Evolutionary conservation across 2,113 vertebrate species (phyloP).

Genomic region (Coracopsis vasa): DNA sequence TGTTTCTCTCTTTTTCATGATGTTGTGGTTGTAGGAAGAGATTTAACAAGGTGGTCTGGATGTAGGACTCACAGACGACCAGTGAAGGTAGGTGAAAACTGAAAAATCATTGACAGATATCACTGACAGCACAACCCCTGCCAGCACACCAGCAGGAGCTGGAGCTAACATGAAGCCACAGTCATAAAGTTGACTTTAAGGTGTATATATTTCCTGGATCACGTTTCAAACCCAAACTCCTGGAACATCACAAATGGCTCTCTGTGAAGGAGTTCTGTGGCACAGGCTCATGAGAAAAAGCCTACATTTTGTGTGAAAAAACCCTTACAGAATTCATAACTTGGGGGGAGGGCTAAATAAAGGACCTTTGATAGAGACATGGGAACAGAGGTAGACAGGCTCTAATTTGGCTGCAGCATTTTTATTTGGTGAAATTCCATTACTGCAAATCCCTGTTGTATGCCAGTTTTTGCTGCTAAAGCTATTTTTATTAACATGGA

Average conservation of each 20-base stretch:
- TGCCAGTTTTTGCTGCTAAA: background rate
- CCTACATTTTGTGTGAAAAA: background rate
- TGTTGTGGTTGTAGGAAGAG: background rate
- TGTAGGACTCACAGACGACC: background rate
- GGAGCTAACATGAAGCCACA: background rate
- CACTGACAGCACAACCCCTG: background rate
- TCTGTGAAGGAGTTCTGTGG: background rate
- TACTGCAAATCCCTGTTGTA: background rate
- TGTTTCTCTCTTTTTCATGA: background rate
- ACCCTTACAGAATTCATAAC: background rate
- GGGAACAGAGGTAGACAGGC: background rate
- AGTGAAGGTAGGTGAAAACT: background rate
- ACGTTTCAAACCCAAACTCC: background rate
- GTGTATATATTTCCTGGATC: background rate
- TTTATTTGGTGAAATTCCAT: background rate
- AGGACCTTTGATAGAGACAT: conserved; percentile 9
- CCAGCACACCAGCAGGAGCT: background rate
- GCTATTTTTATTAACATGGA: conserved; percentile 36
- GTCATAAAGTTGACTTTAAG: background rate
- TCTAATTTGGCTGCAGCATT: background rate
- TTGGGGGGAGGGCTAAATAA: background rate
- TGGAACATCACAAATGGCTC: background rate
- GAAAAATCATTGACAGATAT: background rate
- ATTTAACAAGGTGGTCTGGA: background rate
- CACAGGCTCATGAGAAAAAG: background rate